Percentiles rank a stretch among this genome's conserved stretches.
phyloP scores from a whole-genome alignment of 2,113 vertebrate genomes.

The Nymphicus hollandicus region DNA sequence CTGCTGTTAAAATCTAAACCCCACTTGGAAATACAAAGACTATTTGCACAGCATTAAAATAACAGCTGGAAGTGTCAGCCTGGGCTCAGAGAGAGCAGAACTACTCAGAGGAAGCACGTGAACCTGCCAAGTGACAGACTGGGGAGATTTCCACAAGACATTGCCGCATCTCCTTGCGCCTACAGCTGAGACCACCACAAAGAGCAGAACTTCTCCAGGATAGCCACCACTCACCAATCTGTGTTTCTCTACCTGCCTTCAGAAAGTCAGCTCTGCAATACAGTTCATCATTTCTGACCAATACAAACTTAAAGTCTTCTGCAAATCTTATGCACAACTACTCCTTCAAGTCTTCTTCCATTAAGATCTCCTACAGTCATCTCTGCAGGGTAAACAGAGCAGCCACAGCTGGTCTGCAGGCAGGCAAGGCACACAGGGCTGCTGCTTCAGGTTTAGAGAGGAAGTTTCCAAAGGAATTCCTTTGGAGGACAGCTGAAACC shows the following conservation, averaged over 20 bases:
- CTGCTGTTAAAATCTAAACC: neutral
- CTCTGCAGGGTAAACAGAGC: neutral
- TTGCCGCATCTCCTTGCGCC: neutral
- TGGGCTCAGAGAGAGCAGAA: neutral
- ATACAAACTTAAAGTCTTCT: neutral
- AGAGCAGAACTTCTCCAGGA: neutral
- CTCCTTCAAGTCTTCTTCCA: neutral
- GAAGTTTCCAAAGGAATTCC: neutral
- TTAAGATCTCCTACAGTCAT: neutral
- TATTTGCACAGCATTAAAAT: constrained; percentile 18
- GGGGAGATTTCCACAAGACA: accelerated
- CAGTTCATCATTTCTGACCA: neutral
- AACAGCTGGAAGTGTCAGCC: neutral
- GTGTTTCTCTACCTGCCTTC: neutral
- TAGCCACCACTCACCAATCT: neutral
- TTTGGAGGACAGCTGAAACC: neutral
- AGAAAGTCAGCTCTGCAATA: neutral
- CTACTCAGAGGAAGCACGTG: neutral
- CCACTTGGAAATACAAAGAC: neutral
- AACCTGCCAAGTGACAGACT: neutral
- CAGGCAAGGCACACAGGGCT: neutral
- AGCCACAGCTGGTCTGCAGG: neutral
- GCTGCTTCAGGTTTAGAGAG: neutral
- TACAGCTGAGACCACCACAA: neutral
- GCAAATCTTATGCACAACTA: neutral